A percentile compares a stretch with the other conserved stretches of the same genome.
These are phyloP conservation scores for Pangasius djambal DNA, from an alignment of 2,797 vertebrate species.

Conservation along the genomic window DNA sequence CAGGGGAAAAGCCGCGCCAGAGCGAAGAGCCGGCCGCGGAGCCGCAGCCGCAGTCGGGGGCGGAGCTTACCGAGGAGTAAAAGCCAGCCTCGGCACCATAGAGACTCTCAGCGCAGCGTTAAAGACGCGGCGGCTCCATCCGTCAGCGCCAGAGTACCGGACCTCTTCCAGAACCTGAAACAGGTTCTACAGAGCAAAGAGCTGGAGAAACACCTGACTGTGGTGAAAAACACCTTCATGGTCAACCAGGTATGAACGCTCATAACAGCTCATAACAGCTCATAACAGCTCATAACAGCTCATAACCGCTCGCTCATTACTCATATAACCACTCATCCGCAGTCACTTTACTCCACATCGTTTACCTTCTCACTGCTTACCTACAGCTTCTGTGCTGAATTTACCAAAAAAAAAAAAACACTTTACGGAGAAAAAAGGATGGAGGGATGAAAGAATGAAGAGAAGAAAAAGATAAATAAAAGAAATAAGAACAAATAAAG, in stretches of 20 bases:
- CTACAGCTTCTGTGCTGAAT: neutral
- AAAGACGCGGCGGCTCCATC: conserved; percentile 22
- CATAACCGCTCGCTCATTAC: neutral
- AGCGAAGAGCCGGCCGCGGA: conserved; percentile 38
- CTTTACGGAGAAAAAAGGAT: neutral
- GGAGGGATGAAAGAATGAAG: neutral
- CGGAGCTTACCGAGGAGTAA: conserved; percentile 45
- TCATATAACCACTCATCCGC: neutral
- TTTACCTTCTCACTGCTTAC: neutral
- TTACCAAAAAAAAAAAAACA: neutral
- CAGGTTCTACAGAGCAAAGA: conserved; percentile 78
- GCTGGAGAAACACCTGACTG: conserved; percentile 79
- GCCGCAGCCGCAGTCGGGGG: conserved; percentile 50
- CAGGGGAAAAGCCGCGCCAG: conserved; percentile 43
- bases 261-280: too few species aligned
- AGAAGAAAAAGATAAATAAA: neutral
- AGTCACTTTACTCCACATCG: neutral
- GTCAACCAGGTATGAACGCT: conserved; percentile 76
- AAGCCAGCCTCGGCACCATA: conserved; percentile 53
- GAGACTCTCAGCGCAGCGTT: conserved; percentile 52
- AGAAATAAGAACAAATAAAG: too few species aligned
- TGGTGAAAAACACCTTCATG: conserved; percentile 88
- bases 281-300: too few species aligned
- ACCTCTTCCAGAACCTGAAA: conserved; percentile 74
- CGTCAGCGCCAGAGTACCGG: conserved; percentile 51